Percentiles rank a stretch among this genome's conserved stretches.
Evolutionary conservation across 2,797 vertebrate genomes (phyloP).

Genomic region (Mionectes olivaceus): DNA sequence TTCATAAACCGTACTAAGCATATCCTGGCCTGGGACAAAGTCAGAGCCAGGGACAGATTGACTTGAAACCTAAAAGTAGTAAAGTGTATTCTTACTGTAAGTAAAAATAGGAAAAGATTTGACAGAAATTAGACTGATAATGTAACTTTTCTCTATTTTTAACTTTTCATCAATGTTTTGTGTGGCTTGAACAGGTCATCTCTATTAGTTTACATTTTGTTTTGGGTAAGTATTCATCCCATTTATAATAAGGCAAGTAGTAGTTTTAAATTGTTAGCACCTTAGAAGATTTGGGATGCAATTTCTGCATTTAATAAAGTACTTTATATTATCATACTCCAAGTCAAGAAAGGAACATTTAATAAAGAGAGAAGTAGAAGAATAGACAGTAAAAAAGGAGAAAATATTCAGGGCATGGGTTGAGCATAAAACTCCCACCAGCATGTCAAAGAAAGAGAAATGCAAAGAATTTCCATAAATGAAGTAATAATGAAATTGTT

Average conservation of each 20-base stretch:
- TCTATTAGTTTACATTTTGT: neutral
- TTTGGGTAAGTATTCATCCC: neutral
- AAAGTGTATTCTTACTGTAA: neutral
- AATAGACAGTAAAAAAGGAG: neutral
- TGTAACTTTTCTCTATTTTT: neutral
- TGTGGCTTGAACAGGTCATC: neutral
- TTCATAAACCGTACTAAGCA: slow-evolving; percentile 92
- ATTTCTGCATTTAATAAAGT: neutral
- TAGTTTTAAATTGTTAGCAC: neutral
- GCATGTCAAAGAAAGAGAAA: neutral
- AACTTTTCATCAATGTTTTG: neutral
- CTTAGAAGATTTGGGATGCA: neutral
- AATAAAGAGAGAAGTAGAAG: neutral
- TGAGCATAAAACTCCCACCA: neutral
- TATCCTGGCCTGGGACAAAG: slow-evolving; percentile 78
- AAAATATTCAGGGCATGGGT: neutral
- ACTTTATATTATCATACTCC: neutral
- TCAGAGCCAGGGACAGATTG: slow-evolving; percentile 81
- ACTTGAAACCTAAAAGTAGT: slow-evolving; percentile 81
- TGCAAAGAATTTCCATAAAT: neutral
- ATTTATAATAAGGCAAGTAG: neutral
- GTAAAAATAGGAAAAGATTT: neutral
- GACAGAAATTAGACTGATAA: neutral
- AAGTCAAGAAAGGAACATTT: neutral
- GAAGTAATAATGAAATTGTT: neutral